Evolutionary conservation across 2,113 vertebrate genomes (phyloP).

Genomic region (Scomber colias): DNA sequence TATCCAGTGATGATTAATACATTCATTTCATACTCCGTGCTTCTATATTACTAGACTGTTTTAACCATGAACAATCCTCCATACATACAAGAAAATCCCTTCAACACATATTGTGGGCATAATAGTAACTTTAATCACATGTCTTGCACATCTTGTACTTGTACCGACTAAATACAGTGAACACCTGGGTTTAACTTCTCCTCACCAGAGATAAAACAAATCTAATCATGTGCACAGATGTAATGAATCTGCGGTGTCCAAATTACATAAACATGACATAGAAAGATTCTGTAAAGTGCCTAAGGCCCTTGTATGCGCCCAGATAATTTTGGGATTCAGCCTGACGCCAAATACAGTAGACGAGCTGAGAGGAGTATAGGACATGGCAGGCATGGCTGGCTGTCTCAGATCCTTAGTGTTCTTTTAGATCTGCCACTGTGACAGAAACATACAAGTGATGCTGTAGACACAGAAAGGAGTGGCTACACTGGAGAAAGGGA

Average conservation of each 20-base stretch:
- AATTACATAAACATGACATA: not conserved
- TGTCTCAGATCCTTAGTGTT: constrained; percentile 23
- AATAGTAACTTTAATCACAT: not conserved
- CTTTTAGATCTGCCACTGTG: constrained; percentile 9
- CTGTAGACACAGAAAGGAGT: not conserved
- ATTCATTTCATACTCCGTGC: not conserved
- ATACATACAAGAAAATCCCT: too few relatives aligned
- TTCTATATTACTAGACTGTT: fast-evolving
- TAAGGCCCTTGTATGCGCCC: constrained; percentile 9
- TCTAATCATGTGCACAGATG: not conserved
- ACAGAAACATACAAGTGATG: not conserved
- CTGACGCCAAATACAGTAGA: constrained; percentile 20
- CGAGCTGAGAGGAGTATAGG: constrained; percentile 17
- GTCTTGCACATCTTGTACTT: not conserved
- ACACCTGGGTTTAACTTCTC: not conserved
- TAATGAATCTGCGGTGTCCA: not conserved
- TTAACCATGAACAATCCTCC: not conserved
- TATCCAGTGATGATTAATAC: not conserved
- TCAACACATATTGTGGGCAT: too few relatives aligned
- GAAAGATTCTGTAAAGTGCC: constrained; percentile 5
- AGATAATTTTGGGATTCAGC: constrained; percentile 24
- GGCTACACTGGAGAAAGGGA: not conserved
- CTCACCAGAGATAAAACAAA: not conserved
- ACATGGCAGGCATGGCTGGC: constrained; percentile 28
- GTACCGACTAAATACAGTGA: not conserved